These are phyloP conservation scores for Pipistrellus pygmaeus DNA, from an alignment of 2,797 vertebrate species.

Conservation along the genomic window DNA sequence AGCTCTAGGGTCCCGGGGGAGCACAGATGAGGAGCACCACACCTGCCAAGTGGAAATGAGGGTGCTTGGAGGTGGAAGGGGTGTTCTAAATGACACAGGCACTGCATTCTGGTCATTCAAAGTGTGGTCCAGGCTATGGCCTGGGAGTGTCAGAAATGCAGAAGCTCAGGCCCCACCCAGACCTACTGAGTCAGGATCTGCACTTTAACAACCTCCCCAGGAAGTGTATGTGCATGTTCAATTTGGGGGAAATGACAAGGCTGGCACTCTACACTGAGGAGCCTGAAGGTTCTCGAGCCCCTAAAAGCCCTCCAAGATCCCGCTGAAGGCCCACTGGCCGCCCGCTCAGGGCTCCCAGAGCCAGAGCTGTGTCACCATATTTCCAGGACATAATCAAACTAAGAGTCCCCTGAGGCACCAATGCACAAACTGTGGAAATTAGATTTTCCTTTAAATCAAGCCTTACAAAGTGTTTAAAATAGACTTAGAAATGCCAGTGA, in stretches of 20 bases:
- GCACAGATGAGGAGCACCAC: not conserved
- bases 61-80: not conserved
- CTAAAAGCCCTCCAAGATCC: not conserved
- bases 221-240: not conserved
- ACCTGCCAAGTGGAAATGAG: not conserved
- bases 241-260: not conserved
- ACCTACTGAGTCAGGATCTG: not conserved
- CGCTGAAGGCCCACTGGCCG: not conserved
- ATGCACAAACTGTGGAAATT: constrained; percentile 62
- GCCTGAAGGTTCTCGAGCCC: fast-evolving
- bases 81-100: fast-evolving
- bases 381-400: constrained; percentile 14
- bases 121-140: not conserved
- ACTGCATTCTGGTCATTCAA: not conserved
- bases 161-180: not conserved
- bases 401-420: constrained; percentile 27
- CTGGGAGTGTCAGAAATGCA: not conserved
- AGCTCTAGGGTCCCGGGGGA: not conserved
- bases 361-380: not conserved
- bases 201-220: not conserved
- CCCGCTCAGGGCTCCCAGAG: not conserved
- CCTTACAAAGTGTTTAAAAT: constrained; percentile 59
- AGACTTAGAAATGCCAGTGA: constrained; percentile 52
- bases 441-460: constrained; percentile 72
- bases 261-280: not conserved